phyloP scores from a whole-genome alignment of 2,113 vertebrate genomes.

The Cervus canadensis region DNA sequence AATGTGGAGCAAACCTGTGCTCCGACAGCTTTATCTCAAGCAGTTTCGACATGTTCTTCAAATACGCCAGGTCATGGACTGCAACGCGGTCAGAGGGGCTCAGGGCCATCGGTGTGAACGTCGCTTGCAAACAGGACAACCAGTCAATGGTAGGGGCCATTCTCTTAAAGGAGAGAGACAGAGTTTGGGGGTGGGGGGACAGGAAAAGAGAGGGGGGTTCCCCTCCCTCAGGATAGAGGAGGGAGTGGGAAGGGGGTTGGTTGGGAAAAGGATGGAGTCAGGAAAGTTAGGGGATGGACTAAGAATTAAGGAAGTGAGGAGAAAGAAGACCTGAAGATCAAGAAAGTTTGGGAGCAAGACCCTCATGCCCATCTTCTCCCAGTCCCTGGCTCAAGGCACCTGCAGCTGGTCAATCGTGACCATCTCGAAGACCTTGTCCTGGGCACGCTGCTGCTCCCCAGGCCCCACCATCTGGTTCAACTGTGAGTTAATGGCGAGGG shows the following conservation, averaged over 20 bases:
- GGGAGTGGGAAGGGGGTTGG: no score
- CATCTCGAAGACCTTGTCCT: conserved; percentile 81
- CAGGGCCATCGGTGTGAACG: conserved; percentile 84
- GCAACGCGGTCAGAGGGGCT: conserved; percentile 82
- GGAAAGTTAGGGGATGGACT: neutral
- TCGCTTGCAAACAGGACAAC: conserved; percentile 86
- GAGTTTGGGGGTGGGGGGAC: neutral
- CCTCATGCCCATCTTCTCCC: neutral
- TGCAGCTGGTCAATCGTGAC: conserved; percentile 87
- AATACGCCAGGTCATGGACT: conserved; percentile 90
- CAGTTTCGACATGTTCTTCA: conserved; percentile 86
- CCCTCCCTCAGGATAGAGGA: neutral
- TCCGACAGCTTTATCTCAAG: conserved; percentile 62
- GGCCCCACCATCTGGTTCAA: conserved; percentile 83
- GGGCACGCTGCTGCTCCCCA: conserved; percentile 76
- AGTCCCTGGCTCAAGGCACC: conserved; percentile 74
- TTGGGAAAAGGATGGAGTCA: neutral
- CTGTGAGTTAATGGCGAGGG: conserved; percentile 86
- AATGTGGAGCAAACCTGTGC: conserved; percentile 63
- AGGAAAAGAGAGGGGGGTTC: neutral
- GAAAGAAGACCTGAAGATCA: neutral
- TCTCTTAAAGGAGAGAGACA: conserved; percentile 77
- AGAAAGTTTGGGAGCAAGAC: neutral
- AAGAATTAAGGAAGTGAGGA: neutral
- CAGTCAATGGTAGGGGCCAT: conserved; percentile 90